Percentiles rank a stretch among this genome's conserved stretches.
Conservation (phyloP, 1,140 invertebrate species). For the Coelopa frigida region DNA sequence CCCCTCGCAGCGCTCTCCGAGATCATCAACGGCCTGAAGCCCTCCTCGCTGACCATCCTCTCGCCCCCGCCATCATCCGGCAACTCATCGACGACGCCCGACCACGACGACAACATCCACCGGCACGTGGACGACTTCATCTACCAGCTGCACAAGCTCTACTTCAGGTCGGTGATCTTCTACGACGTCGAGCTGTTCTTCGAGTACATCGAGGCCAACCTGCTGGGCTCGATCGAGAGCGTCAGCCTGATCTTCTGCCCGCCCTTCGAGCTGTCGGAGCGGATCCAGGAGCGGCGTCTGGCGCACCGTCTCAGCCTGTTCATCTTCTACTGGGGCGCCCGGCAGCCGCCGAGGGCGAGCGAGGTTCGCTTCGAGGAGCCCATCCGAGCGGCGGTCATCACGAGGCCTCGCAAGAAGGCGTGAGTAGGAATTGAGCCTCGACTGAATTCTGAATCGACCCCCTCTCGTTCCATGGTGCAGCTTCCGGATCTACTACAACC, state of each 20-base stretch:
- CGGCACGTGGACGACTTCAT: constrained; percentile 29
- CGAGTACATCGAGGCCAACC: constrained; percentile 31
- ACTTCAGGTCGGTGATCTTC: constrained; percentile 37
- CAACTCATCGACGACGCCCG: not conserved
- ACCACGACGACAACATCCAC: constrained; percentile 14
- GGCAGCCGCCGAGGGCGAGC: constrained; percentile 17
- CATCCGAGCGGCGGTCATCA: constrained; percentile 35
- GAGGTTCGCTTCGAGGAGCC: constrained; percentile 28
- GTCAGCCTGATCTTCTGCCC: constrained; percentile 34
- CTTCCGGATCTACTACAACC: constrained; percentile 61
- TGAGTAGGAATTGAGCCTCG: too few species aligned
- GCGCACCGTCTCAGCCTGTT: constrained; percentile 39
- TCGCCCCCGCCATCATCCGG: constrained; percentile 1
- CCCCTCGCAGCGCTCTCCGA: constrained; percentile 27
- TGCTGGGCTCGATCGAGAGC: constrained; percentile 33
- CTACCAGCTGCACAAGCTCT: constrained; percentile 23
- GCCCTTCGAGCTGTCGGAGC: constrained; percentile 22
- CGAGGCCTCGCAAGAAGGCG: constrained; percentile 28
- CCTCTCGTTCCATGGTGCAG: too few species aligned
- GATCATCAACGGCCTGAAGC: constrained; percentile 32
- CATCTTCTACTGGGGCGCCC: constrained; percentile 42
- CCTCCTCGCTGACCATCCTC: constrained; percentile 25
- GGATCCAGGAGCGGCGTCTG: constrained; percentile 24
- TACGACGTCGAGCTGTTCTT: constrained; percentile 30
- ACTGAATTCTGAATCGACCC: too few species aligned